Conservation (phyloP, 1,140 invertebrate species). For the Sarcophaga peregrina region DNA sequence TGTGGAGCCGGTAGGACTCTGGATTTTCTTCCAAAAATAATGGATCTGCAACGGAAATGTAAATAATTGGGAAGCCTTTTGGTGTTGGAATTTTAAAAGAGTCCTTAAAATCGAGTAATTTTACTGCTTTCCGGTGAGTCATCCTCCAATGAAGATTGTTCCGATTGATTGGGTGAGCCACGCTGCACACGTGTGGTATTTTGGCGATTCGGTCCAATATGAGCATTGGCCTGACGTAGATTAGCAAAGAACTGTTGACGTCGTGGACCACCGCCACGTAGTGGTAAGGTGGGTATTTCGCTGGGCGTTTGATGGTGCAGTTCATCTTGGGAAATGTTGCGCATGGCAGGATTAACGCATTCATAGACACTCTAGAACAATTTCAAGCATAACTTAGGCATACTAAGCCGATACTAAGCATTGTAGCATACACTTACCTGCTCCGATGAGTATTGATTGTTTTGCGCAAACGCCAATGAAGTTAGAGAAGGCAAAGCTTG, state of each 20-base stretch:
- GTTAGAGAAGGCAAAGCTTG: conserved; percentile 68
- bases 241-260: conserved; percentile 64
- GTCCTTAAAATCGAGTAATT: conserved; percentile 59
- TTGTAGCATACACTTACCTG: conserved; percentile 52
- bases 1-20: neutral
- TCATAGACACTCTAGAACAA: conserved; percentile 62
- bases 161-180: conserved; percentile 55
- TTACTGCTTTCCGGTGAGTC: conserved; percentile 59
- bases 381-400: neutral
- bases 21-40: neutral
- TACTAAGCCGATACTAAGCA: neutral
- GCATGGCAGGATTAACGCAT: conserved; percentile 66
- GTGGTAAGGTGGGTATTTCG: conserved; percentile 64
- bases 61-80: conserved; percentile 9
- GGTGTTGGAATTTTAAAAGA: neutral
- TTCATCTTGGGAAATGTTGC: conserved; percentile 60
- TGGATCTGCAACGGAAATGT: neutral
- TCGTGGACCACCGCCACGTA: conserved; percentile 59
- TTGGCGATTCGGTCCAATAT: conserved; percentile 60
- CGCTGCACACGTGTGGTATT: conserved; percentile 50
- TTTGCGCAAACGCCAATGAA: conserved; percentile 64
- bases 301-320: conserved; percentile 61
- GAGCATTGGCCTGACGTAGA: conserved; percentile 64
- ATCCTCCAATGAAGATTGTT: conserved; percentile 57
- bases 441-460: conserved; percentile 65